phyloP scores from a whole-genome alignment of 2,888 invertebrate species.

The Apamea sordens region DNA sequence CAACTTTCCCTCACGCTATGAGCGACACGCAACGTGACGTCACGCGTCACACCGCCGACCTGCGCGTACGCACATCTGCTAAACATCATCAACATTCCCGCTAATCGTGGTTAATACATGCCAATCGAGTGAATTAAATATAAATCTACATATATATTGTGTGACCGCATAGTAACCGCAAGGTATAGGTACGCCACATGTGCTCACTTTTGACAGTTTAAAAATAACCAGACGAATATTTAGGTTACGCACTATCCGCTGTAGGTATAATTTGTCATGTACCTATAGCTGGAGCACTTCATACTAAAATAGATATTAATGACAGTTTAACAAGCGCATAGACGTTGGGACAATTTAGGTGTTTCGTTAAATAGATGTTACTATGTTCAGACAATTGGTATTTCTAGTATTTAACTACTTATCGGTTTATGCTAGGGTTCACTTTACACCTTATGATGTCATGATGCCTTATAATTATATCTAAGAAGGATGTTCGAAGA shows the following conservation, averaged over 20 bases:
- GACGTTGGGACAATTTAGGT: conserved; percentile 8
- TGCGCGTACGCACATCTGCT: conserved; percentile 59
- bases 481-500: neutral
- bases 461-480: too few species aligned
- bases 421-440: neutral
- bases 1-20: conserved; percentile 77
- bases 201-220: conserved; percentile 53
- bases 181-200: conserved; percentile 33
- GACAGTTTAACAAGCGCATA: conserved; percentile 37
- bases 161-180: conserved; percentile 26
- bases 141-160: conserved; percentile 15
- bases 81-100: conserved; percentile 38
- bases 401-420: neutral
- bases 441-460: neutral
- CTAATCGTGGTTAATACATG: conserved; percentile 41
- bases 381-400: neutral
- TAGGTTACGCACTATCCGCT: conserved; percentile 52
- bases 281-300: conserved; percentile 24
- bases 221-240: conserved; percentile 56
- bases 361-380: conserved; percentile 12
- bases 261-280: conserved; percentile 28
- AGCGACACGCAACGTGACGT: conserved; percentile 70
- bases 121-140: conserved; percentile 33
- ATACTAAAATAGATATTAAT: conserved; percentile 49
- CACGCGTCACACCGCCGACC: conserved; percentile 42